Base-by-base conservation (phyloP, 2,888 invertebrate species). In the Oscheius sp. region DNA sequence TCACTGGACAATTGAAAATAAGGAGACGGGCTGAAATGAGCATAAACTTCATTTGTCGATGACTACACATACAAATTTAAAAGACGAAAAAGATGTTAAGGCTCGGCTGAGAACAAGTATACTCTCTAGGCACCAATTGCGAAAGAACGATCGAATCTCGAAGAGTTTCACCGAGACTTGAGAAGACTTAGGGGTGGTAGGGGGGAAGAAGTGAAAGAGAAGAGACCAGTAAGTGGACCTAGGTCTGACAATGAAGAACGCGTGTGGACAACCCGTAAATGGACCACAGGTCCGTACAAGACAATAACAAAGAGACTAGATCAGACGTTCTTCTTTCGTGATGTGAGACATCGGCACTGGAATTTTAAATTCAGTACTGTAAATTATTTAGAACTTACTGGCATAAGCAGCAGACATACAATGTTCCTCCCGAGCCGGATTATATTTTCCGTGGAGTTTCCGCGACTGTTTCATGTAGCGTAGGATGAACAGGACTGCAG, bases 381-480 rank as follows among this genome's bases (percentile, higher is more conserved):
- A 21, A 21, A 21, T 42, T 42, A 3, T 42, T 42, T 42, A 5
- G 7, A 42, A 42, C 42, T 42, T 79, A 13, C 86, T 82, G 42
- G 42, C 42, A 62, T 83, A 85, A 51, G 85, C 83, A 9, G 81
- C 82, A 35, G 79, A 84, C 35, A 79, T 74, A 37, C 78, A 82
- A 73, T 82, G 77, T 73, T 87, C 87, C 76, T 87, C 88, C 37
- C 81, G 78, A 11, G 87, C 86, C 29, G 87, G 87, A 73, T 88
- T 88, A 77, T 87, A 88, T 63, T 87, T 82, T 68, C 82, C 85
- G 63, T 83, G 83, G 5, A 85, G 74, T 66, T 84, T 84, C 4
- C 85, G 76, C 29, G 81, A 81, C 63, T 85, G 82, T 13, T 82
- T 77, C 47, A 86, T 77, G 75, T 86, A 86, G 58, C 86, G 86